A percentile compares a stretch with the other conserved stretches of the same genome.
Conservation (phyloP, 2,797 vertebrate species). For the Tamandua tetradactyla region DNA sequence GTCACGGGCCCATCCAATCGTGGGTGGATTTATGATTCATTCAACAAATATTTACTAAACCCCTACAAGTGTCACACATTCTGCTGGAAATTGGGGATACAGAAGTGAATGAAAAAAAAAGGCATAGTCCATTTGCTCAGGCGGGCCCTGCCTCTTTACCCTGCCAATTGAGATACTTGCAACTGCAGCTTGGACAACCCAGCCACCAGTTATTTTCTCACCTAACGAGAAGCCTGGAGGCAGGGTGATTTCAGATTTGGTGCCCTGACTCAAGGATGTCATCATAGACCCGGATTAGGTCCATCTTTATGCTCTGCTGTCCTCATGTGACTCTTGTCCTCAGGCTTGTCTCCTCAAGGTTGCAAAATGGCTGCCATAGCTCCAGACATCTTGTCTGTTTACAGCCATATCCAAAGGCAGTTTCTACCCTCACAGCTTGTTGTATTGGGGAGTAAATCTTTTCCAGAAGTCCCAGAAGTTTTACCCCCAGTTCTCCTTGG, state of each 20-base stretch:
- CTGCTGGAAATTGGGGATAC: not conserved
- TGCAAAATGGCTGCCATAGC: conserved; percentile 24
- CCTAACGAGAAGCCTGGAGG: not conserved
- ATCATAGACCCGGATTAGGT: too few species aligned
- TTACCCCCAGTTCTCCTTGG: not conserved
- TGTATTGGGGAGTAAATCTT: not conserved
- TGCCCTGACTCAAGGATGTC: not conserved
- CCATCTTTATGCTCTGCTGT: not conserved
- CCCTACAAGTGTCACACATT: not conserved
- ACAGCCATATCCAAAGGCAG: not conserved
- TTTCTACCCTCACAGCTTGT: not conserved
- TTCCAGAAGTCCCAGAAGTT: not conserved
- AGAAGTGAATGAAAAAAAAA: not conserved
- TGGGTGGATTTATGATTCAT: not conserved
- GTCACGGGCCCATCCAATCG: accelerated
- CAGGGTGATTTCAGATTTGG: not conserved
- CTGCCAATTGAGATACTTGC: not conserved
- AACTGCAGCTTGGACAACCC: not conserved
- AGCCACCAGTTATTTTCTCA: not conserved
- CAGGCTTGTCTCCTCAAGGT: not conserved
- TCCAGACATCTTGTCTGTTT: not conserved
- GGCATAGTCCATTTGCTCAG: accelerated
- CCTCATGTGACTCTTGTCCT: not conserved
- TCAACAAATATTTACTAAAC: not conserved
- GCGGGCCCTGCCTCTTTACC: not conserved